phyloP scores from a whole-genome alignment of 2,113 vertebrate species.

The Oryctolagus cuniculus region mOryCun1.1 NC_091441.1:38563501-38564000 shows the following conservation, averaged over 20 bases:
- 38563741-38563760: slow-evolving; percentile 77
- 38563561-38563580: slow-evolving; percentile 69
- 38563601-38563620: slow-evolving; percentile 76
- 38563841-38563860: slow-evolving; percentile 70
- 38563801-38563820: slow-evolving; percentile 60
- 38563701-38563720: slow-evolving; percentile 84
- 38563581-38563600: slow-evolving; percentile 72
- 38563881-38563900: slow-evolving; percentile 71
- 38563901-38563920: slow-evolving; percentile 62
- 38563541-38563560: slow-evolving; percentile 48
- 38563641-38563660: slow-evolving; percentile 72
- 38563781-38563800: slow-evolving; percentile 52
- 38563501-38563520: slow-evolving; percentile 73
- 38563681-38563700: slow-evolving; percentile 83
- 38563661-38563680: slow-evolving; percentile 74
- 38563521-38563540: slow-evolving; percentile 71
- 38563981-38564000: slow-evolving; percentile 45
- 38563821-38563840: slow-evolving; percentile 69
- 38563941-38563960: slow-evolving; percentile 63
- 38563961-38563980: slow-evolving; percentile 59
- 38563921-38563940: slow-evolving; percentile 67
- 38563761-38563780: slow-evolving; percentile 67
- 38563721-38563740: slow-evolving; percentile 82
- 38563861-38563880: slow-evolving; percentile 71
- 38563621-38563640: slow-evolving; percentile 72